phyloP scores from a whole-genome alignment of 2,888 invertebrate species.

The Spialia ferax region DNA sequence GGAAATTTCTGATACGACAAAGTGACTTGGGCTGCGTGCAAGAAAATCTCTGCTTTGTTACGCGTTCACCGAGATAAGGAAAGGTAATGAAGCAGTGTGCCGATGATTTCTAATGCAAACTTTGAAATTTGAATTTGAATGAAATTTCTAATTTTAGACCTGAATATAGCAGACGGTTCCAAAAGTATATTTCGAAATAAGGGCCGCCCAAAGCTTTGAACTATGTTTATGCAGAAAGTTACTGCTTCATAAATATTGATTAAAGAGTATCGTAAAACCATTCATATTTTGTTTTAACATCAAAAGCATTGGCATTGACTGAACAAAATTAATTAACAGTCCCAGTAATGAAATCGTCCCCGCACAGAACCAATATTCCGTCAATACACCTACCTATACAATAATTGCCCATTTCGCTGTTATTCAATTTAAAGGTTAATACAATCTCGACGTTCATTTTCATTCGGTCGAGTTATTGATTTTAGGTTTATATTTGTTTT shows the following conservation, averaged over 20 bases:
- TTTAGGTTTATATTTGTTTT: constrained; percentile 16
- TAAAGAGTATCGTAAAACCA: not conserved
- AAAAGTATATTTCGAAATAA: not conserved
- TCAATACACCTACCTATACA: constrained; percentile 52
- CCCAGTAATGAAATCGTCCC: constrained; percentile 60
- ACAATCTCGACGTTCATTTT: constrained; percentile 16
- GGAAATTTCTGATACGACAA: constrained; percentile 64
- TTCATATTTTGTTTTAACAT: constrained; percentile 33
- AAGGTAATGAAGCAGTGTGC: constrained; percentile 11
- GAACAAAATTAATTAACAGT: constrained; percentile 66
- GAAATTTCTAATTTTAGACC: not conserved
- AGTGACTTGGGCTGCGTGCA: constrained; percentile 57
- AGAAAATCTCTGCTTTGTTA: constrained; percentile 20
- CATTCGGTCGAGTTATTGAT: constrained; percentile 23
- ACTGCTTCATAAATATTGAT: too few species aligned
- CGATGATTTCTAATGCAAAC: constrained; percentile 15
- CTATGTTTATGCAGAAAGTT: not conserved
- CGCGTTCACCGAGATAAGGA: constrained; percentile 19
- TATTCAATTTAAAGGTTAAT: constrained; percentile 55
- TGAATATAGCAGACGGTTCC: too few species aligned
- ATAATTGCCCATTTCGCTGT: constrained; percentile 55
- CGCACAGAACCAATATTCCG: constrained; percentile 62
- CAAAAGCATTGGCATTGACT: constrained; percentile 47
- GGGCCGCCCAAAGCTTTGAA: not conserved
- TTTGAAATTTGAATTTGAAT: not conserved